Evolutionary conservation across 2,888 invertebrate genomes (phyloP), one percentile per base, ranked within the genome.

Genomic region (Platycnemis pennipes): DNA sequence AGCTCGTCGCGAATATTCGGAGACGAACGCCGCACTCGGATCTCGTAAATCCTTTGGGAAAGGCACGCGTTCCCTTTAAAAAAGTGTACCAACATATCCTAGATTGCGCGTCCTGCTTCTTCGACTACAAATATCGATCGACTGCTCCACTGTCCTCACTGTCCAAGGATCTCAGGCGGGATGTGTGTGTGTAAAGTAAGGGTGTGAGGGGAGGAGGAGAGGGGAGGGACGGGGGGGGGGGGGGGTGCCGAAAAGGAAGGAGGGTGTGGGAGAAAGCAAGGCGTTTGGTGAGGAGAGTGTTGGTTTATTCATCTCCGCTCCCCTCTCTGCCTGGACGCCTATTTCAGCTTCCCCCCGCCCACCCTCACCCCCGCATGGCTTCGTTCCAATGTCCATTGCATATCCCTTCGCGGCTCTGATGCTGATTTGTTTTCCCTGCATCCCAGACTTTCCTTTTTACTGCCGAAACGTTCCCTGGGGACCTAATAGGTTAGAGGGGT

Each of bases 221-320:
- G n/a, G n/a, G n/a, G n/a, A n/a, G n/a, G n/a, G n/a, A n/a, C n/a
- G n/a, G n/a, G n/a, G n/a, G n/a, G 49, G 49, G 49, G 49, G 1
- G 49, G 49, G 49, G 0, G 1, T 11, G 49, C 11, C 13, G 4
- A 19, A 49, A 13, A 0, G 77, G 37, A 37, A 37, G 13, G 77
- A 26, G 13, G 26, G 11, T 31, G 2, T 31, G 77, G 16, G 37
- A 26, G 77, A 77, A 77, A 77, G 77, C 77, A 77, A 37, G 77
- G 31, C 37, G 37, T 77, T 37, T 77, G 22, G 63, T 63, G 77
- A 77, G n/a, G 49, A 16, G 77, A 77, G 88, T 31, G 88, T 88
- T 88, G 45, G 49, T 46, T 88, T 88, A 88, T 88, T 88, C 88
- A 88, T 88, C 88, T 46, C 44, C 45, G 44, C 26, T 31, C 31